Percentiles rank a stretch among this genome's conserved stretches.
These are phyloP conservation scores for Masticophis lateralis DNA, from an alignment of 2,797 vertebrate genomes.

Conservation along the genomic window DNA sequence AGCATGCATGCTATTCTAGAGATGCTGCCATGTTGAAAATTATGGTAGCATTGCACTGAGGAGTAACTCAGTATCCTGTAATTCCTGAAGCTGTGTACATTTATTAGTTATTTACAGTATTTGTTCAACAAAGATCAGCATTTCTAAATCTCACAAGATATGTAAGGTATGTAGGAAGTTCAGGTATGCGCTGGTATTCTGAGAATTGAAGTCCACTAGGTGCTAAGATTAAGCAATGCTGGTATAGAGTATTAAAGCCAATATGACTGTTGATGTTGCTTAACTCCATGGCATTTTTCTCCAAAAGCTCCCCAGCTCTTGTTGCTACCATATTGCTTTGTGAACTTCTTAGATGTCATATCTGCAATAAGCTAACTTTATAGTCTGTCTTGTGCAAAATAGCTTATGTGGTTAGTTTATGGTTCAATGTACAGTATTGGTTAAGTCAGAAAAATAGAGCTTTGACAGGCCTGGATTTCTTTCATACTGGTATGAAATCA, in stretches of 20 bases:
- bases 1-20: not conserved
- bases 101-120: not conserved
- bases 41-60: not conserved
- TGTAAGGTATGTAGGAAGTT: not conserved
- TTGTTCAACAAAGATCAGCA: not conserved
- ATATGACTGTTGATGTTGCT: not conserved
- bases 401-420: not conserved
- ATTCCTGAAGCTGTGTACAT: not conserved
- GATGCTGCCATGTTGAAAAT: not conserved
- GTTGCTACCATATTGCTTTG: not conserved
- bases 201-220: not conserved
- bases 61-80: not conserved
- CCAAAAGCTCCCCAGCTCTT: not conserved
- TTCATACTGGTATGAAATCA: not conserved
- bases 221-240: not conserved
- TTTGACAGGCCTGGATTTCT: not conserved
- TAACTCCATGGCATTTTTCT: not conserved
- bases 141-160: not conserved
- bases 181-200: not conserved
- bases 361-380: not conserved
- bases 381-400: not conserved
- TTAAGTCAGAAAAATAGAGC: not conserved
- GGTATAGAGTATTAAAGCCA: not conserved
- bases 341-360: not conserved
- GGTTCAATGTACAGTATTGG: not conserved